These are phyloP conservation scores for Oriolus oriolus DNA, from an alignment of 2,113 vertebrate genomes.

Conservation along the genomic window DNA sequence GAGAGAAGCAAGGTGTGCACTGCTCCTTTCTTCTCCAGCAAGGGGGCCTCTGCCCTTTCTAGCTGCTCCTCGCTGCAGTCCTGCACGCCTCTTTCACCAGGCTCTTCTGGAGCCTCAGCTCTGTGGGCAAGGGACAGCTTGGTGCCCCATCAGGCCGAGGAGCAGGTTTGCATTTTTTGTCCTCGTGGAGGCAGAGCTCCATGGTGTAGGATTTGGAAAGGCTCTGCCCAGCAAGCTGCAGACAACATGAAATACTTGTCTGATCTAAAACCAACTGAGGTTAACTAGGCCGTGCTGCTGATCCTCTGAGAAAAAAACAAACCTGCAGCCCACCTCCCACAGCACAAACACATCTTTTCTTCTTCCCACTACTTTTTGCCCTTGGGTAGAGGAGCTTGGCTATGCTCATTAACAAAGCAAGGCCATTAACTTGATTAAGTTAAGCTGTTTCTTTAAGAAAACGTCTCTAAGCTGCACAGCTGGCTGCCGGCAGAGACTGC, in stretches of 20 bases:
- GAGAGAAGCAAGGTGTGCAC: not conserved
- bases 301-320: not conserved
- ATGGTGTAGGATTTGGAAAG: not conserved
- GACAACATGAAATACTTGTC: not conserved
- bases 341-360: not conserved
- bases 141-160: not conserved
- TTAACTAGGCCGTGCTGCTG: not conserved
- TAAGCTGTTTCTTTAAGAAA: constrained; percentile 23
- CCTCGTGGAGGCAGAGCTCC: not conserved
- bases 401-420: not conserved
- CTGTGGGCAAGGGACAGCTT: not conserved
- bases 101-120: not conserved
- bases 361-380: not conserved
- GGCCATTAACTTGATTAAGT: not conserved
- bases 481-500: not conserved
- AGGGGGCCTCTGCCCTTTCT: not conserved
- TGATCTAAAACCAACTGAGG: not conserved
- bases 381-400: not conserved
- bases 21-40: not conserved
- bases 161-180: not conserved
- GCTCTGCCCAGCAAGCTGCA: not conserved
- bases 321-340: not conserved
- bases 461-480: not conserved
- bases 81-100: not conserved
- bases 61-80: rapidly evolving